Conservation (phyloP, 2,888 invertebrate genomes). For the Lochmaea crataegi region DNA sequence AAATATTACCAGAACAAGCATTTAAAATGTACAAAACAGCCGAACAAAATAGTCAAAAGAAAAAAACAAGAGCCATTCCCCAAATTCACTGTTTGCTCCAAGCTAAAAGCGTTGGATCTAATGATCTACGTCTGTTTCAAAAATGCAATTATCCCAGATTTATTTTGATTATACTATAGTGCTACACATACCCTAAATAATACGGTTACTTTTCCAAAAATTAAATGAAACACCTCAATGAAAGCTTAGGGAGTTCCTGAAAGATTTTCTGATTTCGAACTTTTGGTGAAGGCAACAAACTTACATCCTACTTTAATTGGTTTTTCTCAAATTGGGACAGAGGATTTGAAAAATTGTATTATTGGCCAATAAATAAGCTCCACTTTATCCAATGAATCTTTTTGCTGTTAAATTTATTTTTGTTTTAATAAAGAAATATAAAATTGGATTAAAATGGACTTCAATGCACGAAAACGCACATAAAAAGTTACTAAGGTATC, state of each 20-base stretch:
- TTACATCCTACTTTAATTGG: too few species aligned
- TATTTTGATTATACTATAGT: background rate
- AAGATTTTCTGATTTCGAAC: background rate
- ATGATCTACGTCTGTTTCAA: slow-evolving; percentile 3
- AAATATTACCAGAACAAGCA: slow-evolving; percentile 1
- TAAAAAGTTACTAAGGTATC: background rate
- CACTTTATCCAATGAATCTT: too few species aligned
- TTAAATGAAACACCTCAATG: slow-evolving; percentile 3
- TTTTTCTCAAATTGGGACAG: too few species aligned
- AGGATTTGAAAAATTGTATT: too few species aligned
- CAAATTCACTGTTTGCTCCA: background rate
- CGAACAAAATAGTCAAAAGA: slow-evolving; percentile 6
- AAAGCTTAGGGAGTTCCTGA: background rate
- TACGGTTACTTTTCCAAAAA: background rate
- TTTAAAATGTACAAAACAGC: slow-evolving; percentile 2
- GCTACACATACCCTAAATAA: slow-evolving; percentile 6
- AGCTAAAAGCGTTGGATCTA: background rate
- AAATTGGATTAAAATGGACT: too few species aligned
- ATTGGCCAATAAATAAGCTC: too few species aligned
- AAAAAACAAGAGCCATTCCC: background rate
- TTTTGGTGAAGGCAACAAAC: too few species aligned
- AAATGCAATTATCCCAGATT: background rate
- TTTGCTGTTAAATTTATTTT: too few species aligned
- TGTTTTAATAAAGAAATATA: too few species aligned
- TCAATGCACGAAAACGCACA: background rate